Base-by-base conservation (phyloP, 1,140 invertebrate species). In the Thalassaphorura encarpata region DNA sequence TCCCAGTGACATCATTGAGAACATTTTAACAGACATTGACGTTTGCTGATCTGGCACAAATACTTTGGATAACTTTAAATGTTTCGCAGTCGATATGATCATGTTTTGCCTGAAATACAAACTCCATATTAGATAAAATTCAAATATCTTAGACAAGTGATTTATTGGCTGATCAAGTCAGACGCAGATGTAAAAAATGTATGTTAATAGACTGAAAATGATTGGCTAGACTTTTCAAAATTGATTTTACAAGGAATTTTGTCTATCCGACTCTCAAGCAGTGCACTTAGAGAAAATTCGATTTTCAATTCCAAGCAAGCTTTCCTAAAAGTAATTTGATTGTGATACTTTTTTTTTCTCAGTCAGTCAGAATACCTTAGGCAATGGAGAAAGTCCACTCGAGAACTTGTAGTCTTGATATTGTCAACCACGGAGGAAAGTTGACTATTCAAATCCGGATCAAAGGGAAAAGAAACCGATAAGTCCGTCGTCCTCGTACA, bases 11-110 rank as follows among this genome's bases (percentile, higher is more conserved):
- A 64, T 61, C 11, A 58, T 48, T 1, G 52, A 31, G 41, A 64
- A 61, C 62, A 64, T 64, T 41, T 60, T 61, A 19, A 64, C 60
- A 5, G 62, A 58, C 52, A 64, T 42, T 13, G 40, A 40, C 0
- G 58, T 58, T 36, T 64, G 62, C 15, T 61, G 52, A 45, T 64
- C 62, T 18, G 56, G 29, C 29, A 60, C 11, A n/a, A 64, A 4
- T 23, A 64, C 29, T 56, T 58, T 64, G 4, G 27, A 28, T 18
- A 47, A 18, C 0, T 42, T 41, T 5, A 64, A 29, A 15, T 47
- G 33, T 6, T 49, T 33, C 5, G 51, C 55, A 3, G 56, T 43
- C 1, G 27, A 2, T 15, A 48, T 28, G 0, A 56, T 5, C 50
- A 63, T 33, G 31, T 56, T 58, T n/a, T 45, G 23, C 27, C 62